Evolutionary conservation across 1,140 invertebrate genomes (phyloP).

Genomic region (Ridgeia piscesae): DNA sequence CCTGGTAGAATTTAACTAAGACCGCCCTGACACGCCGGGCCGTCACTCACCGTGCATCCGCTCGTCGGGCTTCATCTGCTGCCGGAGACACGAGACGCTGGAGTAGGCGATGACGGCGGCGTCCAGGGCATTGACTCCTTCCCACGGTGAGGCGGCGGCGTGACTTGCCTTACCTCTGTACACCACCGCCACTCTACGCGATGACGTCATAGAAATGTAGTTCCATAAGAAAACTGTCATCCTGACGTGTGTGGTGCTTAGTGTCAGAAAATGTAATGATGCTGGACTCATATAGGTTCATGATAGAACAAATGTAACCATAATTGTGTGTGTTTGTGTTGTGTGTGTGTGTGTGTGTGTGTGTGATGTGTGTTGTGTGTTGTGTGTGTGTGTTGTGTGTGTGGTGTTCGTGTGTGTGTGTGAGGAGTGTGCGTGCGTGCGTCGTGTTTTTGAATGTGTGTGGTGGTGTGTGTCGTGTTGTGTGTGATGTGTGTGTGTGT

Average conservation of each 20-base stretch:
- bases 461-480: no score
- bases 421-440: no score
- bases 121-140: conserved; percentile 44
- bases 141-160: conserved; percentile 38
- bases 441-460: no score
- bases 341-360: no score
- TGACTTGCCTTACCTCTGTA: conserved; percentile 39
- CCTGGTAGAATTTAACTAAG: conserved; percentile 26
- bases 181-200: neutral
- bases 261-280: neutral
- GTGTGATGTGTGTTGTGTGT: no score
- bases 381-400: no score
- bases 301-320: no score
- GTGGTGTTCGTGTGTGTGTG: no score
- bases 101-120: conserved; percentile 37
- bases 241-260: neutral
- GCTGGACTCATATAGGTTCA: no score
- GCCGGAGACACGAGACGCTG: conserved; percentile 33
- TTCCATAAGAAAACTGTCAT: neutral
- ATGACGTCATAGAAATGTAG: neutral
- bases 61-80: conserved; percentile 34
- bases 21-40: conserved; percentile 36
- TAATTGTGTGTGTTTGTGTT: no score
- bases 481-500: no score
- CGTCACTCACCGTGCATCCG: conserved; percentile 15